Evolutionary conservation across 2,113 vertebrate genomes (phyloP), one percentile per base, ranked within the genome.

Genomic region (Xyliphius kryptos): DNA sequence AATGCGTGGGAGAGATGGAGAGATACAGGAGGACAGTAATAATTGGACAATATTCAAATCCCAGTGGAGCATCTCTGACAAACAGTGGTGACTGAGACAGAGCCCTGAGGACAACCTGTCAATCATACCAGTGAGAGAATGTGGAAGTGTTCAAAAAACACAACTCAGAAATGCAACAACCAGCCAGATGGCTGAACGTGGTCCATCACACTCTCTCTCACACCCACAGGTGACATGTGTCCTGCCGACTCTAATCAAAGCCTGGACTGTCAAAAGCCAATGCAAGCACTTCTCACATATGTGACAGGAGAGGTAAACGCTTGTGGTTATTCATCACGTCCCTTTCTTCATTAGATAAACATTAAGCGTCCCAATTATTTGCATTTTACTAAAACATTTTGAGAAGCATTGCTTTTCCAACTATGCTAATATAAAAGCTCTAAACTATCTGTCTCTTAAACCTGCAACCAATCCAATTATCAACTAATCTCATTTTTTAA

Each of bases 31-130:
- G 56, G 73, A 71, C 72, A 76, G 63, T 81, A 74, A 80, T 80
- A 73, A 77, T 67, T 76, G 75, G 76, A 72, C 68, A 64, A 68
- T 76, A 69, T 80, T 66, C 52, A 65, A 76, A 64, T 81, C 80
- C 75, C 76, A 63, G 40, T 56, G 80, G 79, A 83, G 70, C 75
- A 68, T 70, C 80, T 64, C 21, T 72, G 68, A 74, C 73, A 78
- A 76, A 80, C 69, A 68, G 63, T 68, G 80, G 79, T 76, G 68
- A 72, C 75, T 67, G 72, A 78, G 67, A 74, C 78, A 75, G 76
- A 68, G 74, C 76, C 83, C 72, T 57, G 72, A 70, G 73, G 81
- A 76, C 72, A 54, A 74, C 65, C 81, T 83, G 83, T 82, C 85
- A 82, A 81, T 85, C 81, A 85, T 72, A 57, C 62, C 43, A 56